Evolutionary conservation across 1,140 invertebrate genomes (phyloP), one percentile per base, ranked within the genome.

Genomic region (Hyphantria cunea): DNA sequence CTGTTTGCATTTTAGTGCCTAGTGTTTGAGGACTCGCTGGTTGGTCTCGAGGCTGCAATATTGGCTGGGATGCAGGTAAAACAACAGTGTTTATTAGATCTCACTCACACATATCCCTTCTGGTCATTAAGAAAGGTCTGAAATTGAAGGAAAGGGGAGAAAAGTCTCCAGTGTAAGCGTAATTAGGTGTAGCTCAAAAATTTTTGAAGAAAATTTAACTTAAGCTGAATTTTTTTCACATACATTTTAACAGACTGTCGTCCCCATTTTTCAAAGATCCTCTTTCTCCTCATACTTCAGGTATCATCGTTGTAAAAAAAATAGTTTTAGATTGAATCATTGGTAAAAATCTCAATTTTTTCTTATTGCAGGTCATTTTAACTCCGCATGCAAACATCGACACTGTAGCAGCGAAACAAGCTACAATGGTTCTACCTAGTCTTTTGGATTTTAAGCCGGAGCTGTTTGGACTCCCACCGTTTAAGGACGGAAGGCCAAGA

Each of bases 11-110:
- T 58, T 41, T 81, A 96, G 93, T 97, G 96, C 79, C 88, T 99
- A 17, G 97, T 98, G 0, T 98, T 98, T 84, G 98, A 99, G 91
- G 97, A 98, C 90, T 95, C 97, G 0, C 93, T 94, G 0, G 95
- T 97, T 83, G 98, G 98, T 5, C 95, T 97, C 0, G 74, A 92
- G 75, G 96, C 95, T 5, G 97, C 94, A 0, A 66, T 93, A 12
- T 92, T 92, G 55, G 97, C 97, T 9, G 96, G 95, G 6, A 97
- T 98, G 95, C 95, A 96, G 89, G 94, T 95, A 47, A 39, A 25
- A 1, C n/a, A n/a, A n/a, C n/a, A n/a, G n/a, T n/a, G n/a, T n/a
- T n/a, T n/a, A n/a, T n/a, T n/a, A n/a, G n/a, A n/a, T n/a, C n/a
- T n/a, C n/a, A n/a, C n/a, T n/a, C n/a, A n/a, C n/a, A n/a, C 7